Evolutionary conservation across 2,113 vertebrate genomes (phyloP), one percentile per base, ranked within the genome.

Genomic region (Ceyx margarethae): DNA sequence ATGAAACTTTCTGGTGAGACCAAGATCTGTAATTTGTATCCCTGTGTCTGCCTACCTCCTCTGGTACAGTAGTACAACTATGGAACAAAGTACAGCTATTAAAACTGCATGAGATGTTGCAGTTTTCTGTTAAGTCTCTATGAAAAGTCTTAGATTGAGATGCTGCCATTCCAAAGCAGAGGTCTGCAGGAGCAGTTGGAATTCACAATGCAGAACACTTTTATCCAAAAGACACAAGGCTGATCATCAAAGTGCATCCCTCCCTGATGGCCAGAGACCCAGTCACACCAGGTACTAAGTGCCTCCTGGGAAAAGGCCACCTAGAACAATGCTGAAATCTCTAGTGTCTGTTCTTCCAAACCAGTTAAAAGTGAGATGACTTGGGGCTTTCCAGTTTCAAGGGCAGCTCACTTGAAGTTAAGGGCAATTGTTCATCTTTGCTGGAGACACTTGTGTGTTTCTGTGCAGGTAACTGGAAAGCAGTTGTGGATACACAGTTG

Each of bases 1-100:
- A 99, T 0, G 98, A 98, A 95, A 99, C 99, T 31, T 99, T 99
- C 97, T 98, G 98, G 99, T 99, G 95, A 97, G 97, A 31, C 65
- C 75, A 42, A 61, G 43, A 67, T 58, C 23, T 82, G 73, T 66
- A 48, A 42, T 37, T 58, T 57, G 40, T 40, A 20, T 33, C 48
- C 81, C 25, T 89, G 40, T 76, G 68, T 71, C 35, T 83, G 43
- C 53, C 61, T 89, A 11, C 12, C 28, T 79, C 37, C 40, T 48
- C 53, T 71, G 11, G 20, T 43, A 33, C 15, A 33, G 53, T 50
- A 1, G 4, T 57, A 22, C 46, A 50, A 35, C n/a, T n/a, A 1
- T 29, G 73, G 35, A 80, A 42, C 62, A 53, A 56, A 81, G n/a
- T 14, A 20, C 28, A 60, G 22, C 18, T 51, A 22, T 42, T 81